Percentiles rank a stretch among this genome's conserved stretches.
phyloP scores from a whole-genome alignment of 2,888 invertebrate genomes.

The Amphipyra berbera region DNA sequence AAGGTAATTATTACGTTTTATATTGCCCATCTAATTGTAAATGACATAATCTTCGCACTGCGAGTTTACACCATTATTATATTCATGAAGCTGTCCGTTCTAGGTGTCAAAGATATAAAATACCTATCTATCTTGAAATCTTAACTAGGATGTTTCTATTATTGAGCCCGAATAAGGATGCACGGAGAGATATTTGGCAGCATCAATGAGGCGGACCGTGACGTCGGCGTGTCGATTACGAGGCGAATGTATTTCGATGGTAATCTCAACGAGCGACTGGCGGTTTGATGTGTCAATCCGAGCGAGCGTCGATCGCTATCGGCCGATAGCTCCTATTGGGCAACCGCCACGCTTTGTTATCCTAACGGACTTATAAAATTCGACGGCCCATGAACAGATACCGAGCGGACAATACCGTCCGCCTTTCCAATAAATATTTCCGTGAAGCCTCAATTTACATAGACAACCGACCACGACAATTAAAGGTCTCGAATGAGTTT shows the following conservation, averaged over 20 bases:
- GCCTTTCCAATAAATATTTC: constrained; percentile 68
- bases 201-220: constrained; percentile 76
- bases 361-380: constrained; percentile 84
- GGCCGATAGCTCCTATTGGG: constrained; percentile 85
- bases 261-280: constrained; percentile 81
- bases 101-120: constrained; percentile 50
- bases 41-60: constrained; percentile 52
- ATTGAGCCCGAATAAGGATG: constrained; percentile 53
- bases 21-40: constrained; percentile 49
- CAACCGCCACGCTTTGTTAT: constrained; percentile 87
- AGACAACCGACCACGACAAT: constrained; percentile 59
- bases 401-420: constrained; percentile 68
- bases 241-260: constrained; percentile 82
- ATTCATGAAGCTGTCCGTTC: constrained; percentile 50
- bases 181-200: constrained; percentile 73
- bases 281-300: constrained; percentile 88
- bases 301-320: constrained; percentile 82
- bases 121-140: constrained; percentile 43
- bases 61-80: constrained; percentile 41
- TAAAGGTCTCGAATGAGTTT: constrained; percentile 69
- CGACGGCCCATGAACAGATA: constrained; percentile 75
- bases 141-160: constrained; percentile 49
- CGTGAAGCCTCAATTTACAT: constrained; percentile 60
- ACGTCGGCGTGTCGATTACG: constrained; percentile 83
- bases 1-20: constrained; percentile 71